These are phyloP conservation scores for Arbacia lixula DNA, from an alignment of 53 echinoderm and acorn worm genomes.

Conservation along the genomic window DNA sequence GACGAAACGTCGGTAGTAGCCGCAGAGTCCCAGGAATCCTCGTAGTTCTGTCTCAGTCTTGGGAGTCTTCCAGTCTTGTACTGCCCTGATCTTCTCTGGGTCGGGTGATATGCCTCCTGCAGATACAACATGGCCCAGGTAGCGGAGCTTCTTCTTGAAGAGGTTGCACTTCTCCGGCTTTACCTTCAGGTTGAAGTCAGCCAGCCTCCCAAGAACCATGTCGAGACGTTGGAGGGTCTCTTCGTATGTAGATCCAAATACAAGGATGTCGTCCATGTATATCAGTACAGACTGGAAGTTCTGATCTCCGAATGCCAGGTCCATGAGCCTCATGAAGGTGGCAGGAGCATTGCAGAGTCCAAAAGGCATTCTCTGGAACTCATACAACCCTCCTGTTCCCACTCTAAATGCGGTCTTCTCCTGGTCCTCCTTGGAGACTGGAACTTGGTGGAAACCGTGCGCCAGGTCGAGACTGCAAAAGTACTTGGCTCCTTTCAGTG, in stretches of 20 bases:
- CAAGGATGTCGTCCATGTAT: constrained; percentile 75
- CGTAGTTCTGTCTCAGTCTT: constrained; percentile 42
- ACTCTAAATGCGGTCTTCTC: constrained; percentile 77
- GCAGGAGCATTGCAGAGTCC: constrained; percentile 74
- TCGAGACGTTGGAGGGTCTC: constrained; percentile 61
- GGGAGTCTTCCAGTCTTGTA: constrained; percentile 53
- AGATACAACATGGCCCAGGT: constrained; percentile 63
- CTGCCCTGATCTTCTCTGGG: constrained; percentile 59
- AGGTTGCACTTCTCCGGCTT: constrained; percentile 68
- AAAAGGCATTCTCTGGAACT: constrained; percentile 69
- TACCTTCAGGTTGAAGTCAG: constrained; percentile 58
- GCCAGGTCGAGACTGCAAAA: constrained; percentile 80
- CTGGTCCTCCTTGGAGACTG: constrained; percentile 66
- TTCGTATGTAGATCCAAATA: constrained; percentile 67
- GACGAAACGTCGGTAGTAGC: constrained; percentile 67
- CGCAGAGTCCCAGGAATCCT: constrained; percentile 53
- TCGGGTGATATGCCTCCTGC: constrained; percentile 56
- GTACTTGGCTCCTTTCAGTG: constrained; percentile 65
- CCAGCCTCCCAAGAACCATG: constrained; percentile 61
- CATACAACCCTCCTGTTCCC: constrained; percentile 81
- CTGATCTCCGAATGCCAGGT: constrained; percentile 68
- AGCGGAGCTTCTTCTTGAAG: constrained; percentile 50
- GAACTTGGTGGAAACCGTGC: constrained; percentile 74
- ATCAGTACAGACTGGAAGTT: constrained; percentile 64
- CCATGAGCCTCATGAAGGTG: constrained; percentile 82